A percentile compares a stretch with the other conserved stretches of the same genome.
These are phyloP conservation scores for Nemurella pictetii DNA, from an alignment of 2,888 invertebrate species.

Conservation along the genomic window DNA sequence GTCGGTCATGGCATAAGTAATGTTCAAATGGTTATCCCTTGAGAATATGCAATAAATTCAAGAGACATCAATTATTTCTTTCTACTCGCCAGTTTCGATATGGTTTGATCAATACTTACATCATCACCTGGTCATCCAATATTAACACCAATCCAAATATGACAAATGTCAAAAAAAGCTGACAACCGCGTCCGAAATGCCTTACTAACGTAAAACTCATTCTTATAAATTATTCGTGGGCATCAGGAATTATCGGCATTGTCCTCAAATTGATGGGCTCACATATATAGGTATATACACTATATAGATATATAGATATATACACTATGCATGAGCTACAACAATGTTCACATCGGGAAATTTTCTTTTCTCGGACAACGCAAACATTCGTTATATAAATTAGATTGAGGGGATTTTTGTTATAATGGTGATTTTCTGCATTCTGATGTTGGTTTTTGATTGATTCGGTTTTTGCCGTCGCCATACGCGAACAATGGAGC, in stretches of 20 bases:
- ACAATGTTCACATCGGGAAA: neutral
- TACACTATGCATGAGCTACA: too few species aligned
- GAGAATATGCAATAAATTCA: neutral
- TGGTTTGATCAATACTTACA: constrained; percentile 17
- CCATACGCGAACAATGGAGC: constrained; percentile 15
- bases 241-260: neutral
- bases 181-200: constrained; percentile 1
- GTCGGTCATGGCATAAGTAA: neutral
- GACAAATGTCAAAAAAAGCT: constrained; percentile 9
- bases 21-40: neutral
- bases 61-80: neutral
- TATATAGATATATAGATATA: too few species aligned
- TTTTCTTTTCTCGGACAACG: neutral
- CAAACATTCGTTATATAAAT: constrained; percentile 18
- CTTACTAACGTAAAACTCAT: neutral
- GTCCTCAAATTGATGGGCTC: neutral
- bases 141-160: constrained; percentile 17
- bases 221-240: constrained; percentile 4
- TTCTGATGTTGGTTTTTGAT: constrained; percentile 12
- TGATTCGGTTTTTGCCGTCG: constrained; percentile 18
- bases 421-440: constrained; percentile 7
- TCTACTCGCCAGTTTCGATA: neutral
- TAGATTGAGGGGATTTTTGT: constrained; percentile 4
- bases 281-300: constrained; percentile 1
- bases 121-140: constrained; percentile 4